Conservation (phyloP, 2,113 vertebrate species). For the Synchiropus splendidus region DNA sequence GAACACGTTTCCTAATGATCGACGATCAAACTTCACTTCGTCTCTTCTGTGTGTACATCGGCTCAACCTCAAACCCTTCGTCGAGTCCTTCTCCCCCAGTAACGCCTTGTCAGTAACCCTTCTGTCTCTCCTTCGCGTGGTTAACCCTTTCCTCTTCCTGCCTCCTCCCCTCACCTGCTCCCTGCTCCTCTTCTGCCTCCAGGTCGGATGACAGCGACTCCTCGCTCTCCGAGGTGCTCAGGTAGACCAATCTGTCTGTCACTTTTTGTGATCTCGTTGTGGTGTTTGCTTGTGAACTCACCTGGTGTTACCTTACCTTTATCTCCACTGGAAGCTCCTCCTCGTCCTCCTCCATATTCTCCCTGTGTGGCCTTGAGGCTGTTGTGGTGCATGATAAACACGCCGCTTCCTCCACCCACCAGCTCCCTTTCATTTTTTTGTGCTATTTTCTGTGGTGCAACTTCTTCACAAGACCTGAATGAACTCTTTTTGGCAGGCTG, state of each 20-base stretch:
- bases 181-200: slow-evolving; percentile 92
- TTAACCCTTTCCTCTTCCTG: slow-evolving; percentile 58
- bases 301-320: slow-evolving; percentile 19
- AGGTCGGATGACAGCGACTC: slow-evolving; percentile 99
- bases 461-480: slow-evolving; percentile 24
- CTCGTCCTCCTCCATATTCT: background rate
- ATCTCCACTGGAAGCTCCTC: slow-evolving; percentile 9
- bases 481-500: slow-evolving; percentile 13
- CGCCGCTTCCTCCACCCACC: slow-evolving; percentile 3
- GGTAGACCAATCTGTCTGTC: slow-evolving; percentile 86
- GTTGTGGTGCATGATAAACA: slow-evolving; percentile 52
- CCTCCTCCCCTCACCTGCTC: slow-evolving; percentile 51
- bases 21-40: too few relatives aligned
- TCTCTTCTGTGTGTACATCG: too few relatives aligned
- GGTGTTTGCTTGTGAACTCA: slow-evolving; percentile 44
- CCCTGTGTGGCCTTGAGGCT: slow-evolving; percentile 9
- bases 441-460: slow-evolving; percentile 28
- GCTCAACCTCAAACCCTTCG: slow-evolving; percentile 24
- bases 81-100: slow-evolving; percentile 28
- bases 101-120: slow-evolving; percentile 52
- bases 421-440: slow-evolving; percentile 20
- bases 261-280: slow-evolving; percentile 29
- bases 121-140: slow-evolving; percentile 48
- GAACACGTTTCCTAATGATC: too few relatives aligned
- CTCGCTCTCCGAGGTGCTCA: slow-evolving; percentile 99